Conservation (phyloP, 1,140 invertebrate genomes). For the Eurosta solidaginis region DNA sequence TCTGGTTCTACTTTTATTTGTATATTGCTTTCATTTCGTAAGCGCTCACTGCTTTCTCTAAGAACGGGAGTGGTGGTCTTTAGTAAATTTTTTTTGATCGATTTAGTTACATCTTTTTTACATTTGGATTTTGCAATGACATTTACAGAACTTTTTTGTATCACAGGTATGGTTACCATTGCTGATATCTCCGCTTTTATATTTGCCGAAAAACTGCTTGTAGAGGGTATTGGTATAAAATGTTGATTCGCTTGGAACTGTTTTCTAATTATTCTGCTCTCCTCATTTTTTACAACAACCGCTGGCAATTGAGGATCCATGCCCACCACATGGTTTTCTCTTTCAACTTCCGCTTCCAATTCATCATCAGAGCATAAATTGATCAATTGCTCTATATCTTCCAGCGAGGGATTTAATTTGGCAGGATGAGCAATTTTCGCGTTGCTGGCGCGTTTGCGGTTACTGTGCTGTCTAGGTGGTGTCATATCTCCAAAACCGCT, state of each 20-base stretch:
- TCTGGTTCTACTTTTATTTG: too few species aligned
- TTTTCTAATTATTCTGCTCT: background rate
- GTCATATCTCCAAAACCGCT: background rate
- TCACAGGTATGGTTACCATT: background rate
- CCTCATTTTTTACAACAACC: background rate
- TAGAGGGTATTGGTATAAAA: too few species aligned
- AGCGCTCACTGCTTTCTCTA: too few species aligned
- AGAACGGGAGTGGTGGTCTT: too few species aligned
- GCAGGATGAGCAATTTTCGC: background rate
- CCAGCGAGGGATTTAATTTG: background rate
- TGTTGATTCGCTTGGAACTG: background rate
- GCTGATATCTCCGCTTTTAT: background rate
- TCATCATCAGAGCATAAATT: constrained; percentile 42
- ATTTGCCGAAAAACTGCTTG: background rate
- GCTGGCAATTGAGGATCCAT: background rate
- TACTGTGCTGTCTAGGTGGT: background rate
- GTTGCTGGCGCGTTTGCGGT: background rate
- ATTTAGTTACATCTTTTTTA: background rate
- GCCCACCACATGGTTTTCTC: background rate
- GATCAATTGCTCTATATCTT: constrained; percentile 33
- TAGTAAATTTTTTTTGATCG: background rate
- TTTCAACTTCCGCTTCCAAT: background rate
- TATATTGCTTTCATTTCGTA: too few species aligned
- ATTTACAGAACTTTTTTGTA: background rate
- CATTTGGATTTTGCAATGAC: background rate